Evolutionary conservation across 2,113 vertebrate species (phyloP).

Genomic region (Dendrocopos noguchii): DNA sequence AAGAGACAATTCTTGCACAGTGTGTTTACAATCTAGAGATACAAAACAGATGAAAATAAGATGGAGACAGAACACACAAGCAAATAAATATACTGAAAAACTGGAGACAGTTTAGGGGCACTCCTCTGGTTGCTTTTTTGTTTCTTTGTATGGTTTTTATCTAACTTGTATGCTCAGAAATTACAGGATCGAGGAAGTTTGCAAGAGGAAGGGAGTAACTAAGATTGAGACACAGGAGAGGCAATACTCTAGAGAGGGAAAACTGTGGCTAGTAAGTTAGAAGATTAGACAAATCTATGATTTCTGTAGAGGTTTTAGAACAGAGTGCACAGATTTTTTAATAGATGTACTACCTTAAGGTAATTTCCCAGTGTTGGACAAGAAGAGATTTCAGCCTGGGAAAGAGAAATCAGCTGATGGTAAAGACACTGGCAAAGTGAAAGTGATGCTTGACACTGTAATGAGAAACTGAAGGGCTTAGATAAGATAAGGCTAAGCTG

Average conservation of each 20-base stretch:
- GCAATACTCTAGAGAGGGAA: background rate
- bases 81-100: conserved; percentile 37
- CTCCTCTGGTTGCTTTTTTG: background rate
- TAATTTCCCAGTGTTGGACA: background rate
- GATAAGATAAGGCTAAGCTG: conserved; percentile 48
- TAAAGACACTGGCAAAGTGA: background rate
- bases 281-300: background rate
- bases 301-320: background rate
- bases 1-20: conserved; percentile 52
- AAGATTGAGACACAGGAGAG: conserved; percentile 4
- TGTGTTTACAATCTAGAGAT: conserved; percentile 43
- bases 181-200: background rate
- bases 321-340: background rate
- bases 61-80: background rate
- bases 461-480: conserved; percentile 6
- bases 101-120: background rate
- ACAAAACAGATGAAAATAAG: conserved; percentile 58
- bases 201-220: conserved; percentile 52
- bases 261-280: background rate
- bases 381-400: background rate
- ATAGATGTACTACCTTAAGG: background rate
- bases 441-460: conserved; percentile 40
- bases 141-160: background rate
- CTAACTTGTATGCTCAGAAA: background rate
- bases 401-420: conserved; percentile 20